Evolutionary conservation across 2,888 invertebrate genomes (phyloP).

Genomic region (Ochropleura plecta): DNA sequence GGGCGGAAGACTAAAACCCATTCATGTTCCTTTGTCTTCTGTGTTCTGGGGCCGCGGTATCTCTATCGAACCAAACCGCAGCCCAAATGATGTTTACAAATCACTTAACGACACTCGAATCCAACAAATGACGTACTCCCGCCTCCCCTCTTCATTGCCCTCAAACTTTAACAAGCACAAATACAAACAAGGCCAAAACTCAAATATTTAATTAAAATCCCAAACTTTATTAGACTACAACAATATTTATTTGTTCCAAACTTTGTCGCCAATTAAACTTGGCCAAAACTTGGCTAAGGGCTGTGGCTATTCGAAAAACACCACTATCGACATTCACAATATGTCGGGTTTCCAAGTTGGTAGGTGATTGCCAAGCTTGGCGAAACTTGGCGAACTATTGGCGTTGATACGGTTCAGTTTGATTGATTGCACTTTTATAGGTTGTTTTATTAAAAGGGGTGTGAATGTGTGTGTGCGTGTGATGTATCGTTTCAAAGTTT

Average conservation of each 20-base stretch:
- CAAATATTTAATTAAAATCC: conserved; percentile 61
- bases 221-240: conserved; percentile 57
- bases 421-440: conserved; percentile 67
- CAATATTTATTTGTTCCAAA: conserved; percentile 64
- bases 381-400: conserved; percentile 59
- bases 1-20: too few relatives aligned
- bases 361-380: conserved; percentile 51
- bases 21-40: too few relatives aligned
- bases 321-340: conserved; percentile 53
- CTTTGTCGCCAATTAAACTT: conserved; percentile 66
- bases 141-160: neutral
- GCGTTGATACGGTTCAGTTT: conserved; percentile 61
- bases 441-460: conserved; percentile 62
- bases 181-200: conserved; percentile 40
- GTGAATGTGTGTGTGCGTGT: conserved; percentile 28
- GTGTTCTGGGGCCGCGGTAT: too few relatives aligned
- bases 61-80: too few relatives aligned
- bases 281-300: conserved; percentile 48
- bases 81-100: neutral
- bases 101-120: neutral
- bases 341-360: conserved; percentile 56
- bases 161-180: conserved; percentile 30
- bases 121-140: neutral
- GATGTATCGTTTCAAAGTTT: conserved; percentile 57
- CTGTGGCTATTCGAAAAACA: conserved; percentile 45